phyloP scores from a whole-genome alignment of 2,113 vertebrate genomes.

The Aplodontia rufa region DNA sequence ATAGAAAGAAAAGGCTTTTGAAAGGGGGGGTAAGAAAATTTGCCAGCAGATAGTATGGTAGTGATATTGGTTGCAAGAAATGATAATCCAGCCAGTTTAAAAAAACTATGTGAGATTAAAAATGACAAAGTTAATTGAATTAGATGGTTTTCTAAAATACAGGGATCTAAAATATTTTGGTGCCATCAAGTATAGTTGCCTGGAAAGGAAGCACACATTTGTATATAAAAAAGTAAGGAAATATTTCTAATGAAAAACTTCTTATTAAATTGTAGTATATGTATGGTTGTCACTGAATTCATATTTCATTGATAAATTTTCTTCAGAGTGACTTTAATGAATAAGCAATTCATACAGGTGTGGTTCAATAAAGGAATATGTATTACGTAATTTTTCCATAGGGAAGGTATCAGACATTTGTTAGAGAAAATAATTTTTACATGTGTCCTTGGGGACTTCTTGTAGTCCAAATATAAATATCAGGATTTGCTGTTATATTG shows the following conservation, averaged over 20 bases:
- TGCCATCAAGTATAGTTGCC: background rate
- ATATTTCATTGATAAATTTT: slow-evolving; percentile 19
- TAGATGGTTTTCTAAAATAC: background rate
- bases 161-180: background rate
- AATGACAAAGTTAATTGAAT: background rate
- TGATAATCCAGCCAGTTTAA: background rate
- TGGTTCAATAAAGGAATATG: background rate
- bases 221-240: background rate
- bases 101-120: background rate
- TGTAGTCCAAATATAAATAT: background rate
- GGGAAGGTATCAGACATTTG: background rate
- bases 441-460: background rate
- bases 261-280: background rate
- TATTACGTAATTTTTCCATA: background rate
- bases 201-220: slow-evolving; percentile 16
- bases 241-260: slow-evolving; percentile 33
- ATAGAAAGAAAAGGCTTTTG: background rate
- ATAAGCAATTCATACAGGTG: background rate
- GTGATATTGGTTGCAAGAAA: background rate
- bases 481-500: background rate
- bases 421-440: background rate
- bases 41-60: background rate
- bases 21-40: background rate
- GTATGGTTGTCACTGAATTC: background rate
- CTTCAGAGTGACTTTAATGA: background rate